Percentiles rank a stretch among this genome's conserved stretches.
Evolutionary conservation across 2,113 vertebrate species (phyloP).

Genomic region (Rynchops niger): DNA sequence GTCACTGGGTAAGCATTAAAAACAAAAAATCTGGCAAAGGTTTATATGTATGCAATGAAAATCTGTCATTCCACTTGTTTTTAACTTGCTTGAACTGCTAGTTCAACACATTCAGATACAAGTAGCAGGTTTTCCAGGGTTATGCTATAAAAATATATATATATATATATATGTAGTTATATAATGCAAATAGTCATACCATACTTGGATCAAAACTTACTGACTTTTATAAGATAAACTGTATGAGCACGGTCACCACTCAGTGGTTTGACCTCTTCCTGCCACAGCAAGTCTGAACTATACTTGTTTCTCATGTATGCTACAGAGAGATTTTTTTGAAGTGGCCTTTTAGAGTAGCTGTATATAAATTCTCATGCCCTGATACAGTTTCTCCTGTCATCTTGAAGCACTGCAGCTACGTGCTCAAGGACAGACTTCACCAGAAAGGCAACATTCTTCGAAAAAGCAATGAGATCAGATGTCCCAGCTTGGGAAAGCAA

Average conservation of each 20-base stretch:
- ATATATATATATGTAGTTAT: not conserved
- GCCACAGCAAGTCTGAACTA: not conserved
- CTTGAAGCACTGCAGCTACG: not conserved
- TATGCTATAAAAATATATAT: not conserved
- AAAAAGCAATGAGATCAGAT: not conserved
- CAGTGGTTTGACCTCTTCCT: not conserved
- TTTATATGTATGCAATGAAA: not conserved
- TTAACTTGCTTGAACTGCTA: not conserved
- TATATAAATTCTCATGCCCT: not conserved
- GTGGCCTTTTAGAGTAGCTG: not conserved
- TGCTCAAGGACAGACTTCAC: not conserved
- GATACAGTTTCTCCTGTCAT: not conserved
- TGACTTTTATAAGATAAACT: not conserved
- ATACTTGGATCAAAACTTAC: not conserved
- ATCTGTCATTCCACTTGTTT: not conserved
- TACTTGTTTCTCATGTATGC: not conserved
- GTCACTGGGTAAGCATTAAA: not conserved
- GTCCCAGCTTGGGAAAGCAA: not conserved
- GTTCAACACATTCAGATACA: not conserved
- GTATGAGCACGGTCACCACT: not conserved
- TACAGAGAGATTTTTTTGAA: not conserved
- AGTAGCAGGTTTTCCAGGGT: not conserved
- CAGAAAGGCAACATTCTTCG: not conserved
- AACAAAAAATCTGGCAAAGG: not conserved
- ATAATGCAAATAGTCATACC: not conserved